Percentiles rank a stretch among this genome's conserved stretches.
Evolutionary conservation across 2,797 vertebrate species (phyloP).

Genomic region (Ibycter americanus): DNA sequence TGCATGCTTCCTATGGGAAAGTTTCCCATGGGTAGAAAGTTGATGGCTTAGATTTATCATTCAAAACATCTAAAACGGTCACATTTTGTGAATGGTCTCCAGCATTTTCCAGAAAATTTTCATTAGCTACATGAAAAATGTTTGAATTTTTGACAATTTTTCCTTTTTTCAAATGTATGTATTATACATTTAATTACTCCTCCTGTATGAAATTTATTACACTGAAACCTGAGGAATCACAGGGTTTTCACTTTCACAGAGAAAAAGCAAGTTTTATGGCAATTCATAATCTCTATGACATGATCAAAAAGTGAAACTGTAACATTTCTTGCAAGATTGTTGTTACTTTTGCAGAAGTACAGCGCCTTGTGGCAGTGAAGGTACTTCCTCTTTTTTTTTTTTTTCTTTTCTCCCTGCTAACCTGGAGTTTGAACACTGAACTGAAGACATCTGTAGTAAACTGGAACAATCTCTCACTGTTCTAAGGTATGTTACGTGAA

Average conservation of each 20-base stretch:
- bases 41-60: not conserved
- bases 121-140: not conserved
- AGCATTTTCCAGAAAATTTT: not conserved
- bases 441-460: not conserved
- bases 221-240: not conserved
- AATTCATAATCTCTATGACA: not conserved
- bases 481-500: not conserved
- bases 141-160: not conserved
- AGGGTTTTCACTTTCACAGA: not conserved
- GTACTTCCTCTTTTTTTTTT: not conserved
- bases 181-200: not conserved
- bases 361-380: not conserved
- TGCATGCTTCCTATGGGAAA: not conserved
- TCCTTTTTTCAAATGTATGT: not conserved
- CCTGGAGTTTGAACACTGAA: not conserved
- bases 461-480: not conserved
- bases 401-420: not conserved
- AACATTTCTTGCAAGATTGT: not conserved
- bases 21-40: not conserved
- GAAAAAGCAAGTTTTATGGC: not conserved
- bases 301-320: not conserved
- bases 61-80: not conserved
- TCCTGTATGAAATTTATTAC: not conserved
- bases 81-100: not conserved
- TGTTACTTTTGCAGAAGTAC: not conserved